Conservation (phyloP, 2,797 vertebrate genomes). For the Miichthys miiuy region DNA sequence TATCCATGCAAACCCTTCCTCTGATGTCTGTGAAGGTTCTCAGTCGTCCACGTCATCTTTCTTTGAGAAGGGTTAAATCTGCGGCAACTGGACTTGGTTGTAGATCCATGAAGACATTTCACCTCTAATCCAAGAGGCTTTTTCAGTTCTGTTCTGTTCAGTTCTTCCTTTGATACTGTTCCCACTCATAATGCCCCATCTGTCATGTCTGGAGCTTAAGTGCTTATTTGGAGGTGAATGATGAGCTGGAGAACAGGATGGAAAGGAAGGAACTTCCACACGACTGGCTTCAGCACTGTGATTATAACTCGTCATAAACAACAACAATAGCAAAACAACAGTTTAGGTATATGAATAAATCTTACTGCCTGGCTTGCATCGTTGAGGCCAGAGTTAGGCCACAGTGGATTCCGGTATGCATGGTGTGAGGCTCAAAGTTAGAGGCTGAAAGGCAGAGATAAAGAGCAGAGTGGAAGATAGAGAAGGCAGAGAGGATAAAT, state of each 20-base stretch:
- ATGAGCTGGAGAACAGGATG: constrained; percentile 13
- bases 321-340: constrained; percentile 57
- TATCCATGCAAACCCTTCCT: constrained; percentile 44
- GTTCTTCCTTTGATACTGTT: constrained; percentile 46
- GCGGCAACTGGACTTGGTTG: no score
- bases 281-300: constrained; percentile 23
- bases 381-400: constrained; percentile 19
- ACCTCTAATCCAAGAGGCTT: no score
- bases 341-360: constrained; percentile 46
- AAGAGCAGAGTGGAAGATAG: constrained; percentile 29
- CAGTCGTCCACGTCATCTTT: no score
- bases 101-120: no score
- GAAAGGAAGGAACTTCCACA: constrained; percentile 24
- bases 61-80: no score
- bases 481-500: constrained; percentile 20
- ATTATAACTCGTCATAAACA: constrained; percentile 55
- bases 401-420: constrained; percentile 34
- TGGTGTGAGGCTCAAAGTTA: constrained; percentile 6
- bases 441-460: constrained; percentile 24
- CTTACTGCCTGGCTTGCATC: constrained; percentile 13
- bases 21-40: constrained; percentile 18
- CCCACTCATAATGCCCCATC: constrained; percentile 47
- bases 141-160: no score
- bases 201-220: constrained; percentile 43
- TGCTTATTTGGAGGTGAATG: constrained; percentile 47